Base-by-base conservation (phyloP, 2,888 invertebrate genomes). In the Rhingia rostrata region DNA sequence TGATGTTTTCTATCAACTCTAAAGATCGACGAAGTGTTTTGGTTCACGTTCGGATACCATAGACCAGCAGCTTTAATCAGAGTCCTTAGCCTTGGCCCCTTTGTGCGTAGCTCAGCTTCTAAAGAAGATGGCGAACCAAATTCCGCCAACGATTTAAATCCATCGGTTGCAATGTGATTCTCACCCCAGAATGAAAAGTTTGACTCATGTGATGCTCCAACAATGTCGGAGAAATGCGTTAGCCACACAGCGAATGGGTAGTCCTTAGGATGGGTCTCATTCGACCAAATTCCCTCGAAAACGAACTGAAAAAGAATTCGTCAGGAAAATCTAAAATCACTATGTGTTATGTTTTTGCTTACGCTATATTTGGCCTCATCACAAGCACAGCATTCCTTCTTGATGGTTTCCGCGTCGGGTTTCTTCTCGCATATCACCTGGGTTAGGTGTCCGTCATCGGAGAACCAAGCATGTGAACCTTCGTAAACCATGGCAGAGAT, bases 151-250 rank as follows among this genome's bases (percentile, higher is more conserved):
- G 95, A 96, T 90, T 96, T 95, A 88, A 99, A 95, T 1, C 98
- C 99, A 87, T 97, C 96, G 0, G 96, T 95, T 5, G 99, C 97
- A 67, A 95, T 94, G 86, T 95, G 95, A 3, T 97, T 97, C 89
- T 97, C 96, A 43, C 95, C 95, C 98, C 99, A 99, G 90, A 99
- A 98, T 54, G 95, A 94, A 88, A 96, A 96, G 90, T 97, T 97
- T 51, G 94, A 93, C 35, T 95, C 95, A 89, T 99, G 99, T 0
- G 98, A 96, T 33, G 97, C 98, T 0, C 98, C 98, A 88, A 99
- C 96, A 10, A 99, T 94, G 91, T 99, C 99, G 0, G 98, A 98
- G 93, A 99, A 99, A 92, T 99, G 98, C 0, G 98, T 97, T 83
- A 98, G 92, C 95, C 97, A 98, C 85, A 96, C 92, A 47, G 97